Evolutionary conservation across 2,888 invertebrate genomes (phyloP).

Genomic region (Hipparchia semele): DNA sequence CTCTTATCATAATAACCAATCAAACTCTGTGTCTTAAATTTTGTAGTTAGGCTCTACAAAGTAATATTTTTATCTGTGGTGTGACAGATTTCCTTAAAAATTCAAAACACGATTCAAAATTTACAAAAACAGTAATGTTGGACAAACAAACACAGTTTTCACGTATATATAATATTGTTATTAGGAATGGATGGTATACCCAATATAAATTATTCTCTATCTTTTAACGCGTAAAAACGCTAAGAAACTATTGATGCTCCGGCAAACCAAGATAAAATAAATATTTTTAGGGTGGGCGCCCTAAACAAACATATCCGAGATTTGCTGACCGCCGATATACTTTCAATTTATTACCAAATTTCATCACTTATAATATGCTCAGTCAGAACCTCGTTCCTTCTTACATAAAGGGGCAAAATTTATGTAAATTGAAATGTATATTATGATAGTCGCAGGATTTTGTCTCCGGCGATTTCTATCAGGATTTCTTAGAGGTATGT

Average conservation of each 20-base stretch:
- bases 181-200: slow-evolving; percentile 19
- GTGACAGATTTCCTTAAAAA: too few relatives aligned
- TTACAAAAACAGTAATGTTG: too few relatives aligned
- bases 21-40: too few relatives aligned
- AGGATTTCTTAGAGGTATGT: background rate
- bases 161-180: background rate
- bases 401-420: slow-evolving; percentile 14
- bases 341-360: slow-evolving; percentile 82
- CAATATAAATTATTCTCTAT: slow-evolving; percentile 78
- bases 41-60: too few relatives aligned
- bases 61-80: too few relatives aligned
- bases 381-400: slow-evolving; percentile 24
- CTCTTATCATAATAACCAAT: too few relatives aligned
- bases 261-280: slow-evolving; percentile 83
- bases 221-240: slow-evolving; percentile 74
- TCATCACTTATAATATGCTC: slow-evolving; percentile 58
- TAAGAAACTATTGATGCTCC: slow-evolving; percentile 80
- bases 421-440: slow-evolving; percentile 28
- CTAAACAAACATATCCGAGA: slow-evolving; percentile 81
- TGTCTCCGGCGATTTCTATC: background rate
- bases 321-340: slow-evolving; percentile 82
- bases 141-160: too few relatives aligned
- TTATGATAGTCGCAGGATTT: slow-evolving; percentile 8
- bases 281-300: slow-evolving; percentile 82
- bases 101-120: too few relatives aligned